Evolutionary conservation across 2,113 vertebrate species (phyloP).

Genomic region (Aptenodytes patagonicus): DNA sequence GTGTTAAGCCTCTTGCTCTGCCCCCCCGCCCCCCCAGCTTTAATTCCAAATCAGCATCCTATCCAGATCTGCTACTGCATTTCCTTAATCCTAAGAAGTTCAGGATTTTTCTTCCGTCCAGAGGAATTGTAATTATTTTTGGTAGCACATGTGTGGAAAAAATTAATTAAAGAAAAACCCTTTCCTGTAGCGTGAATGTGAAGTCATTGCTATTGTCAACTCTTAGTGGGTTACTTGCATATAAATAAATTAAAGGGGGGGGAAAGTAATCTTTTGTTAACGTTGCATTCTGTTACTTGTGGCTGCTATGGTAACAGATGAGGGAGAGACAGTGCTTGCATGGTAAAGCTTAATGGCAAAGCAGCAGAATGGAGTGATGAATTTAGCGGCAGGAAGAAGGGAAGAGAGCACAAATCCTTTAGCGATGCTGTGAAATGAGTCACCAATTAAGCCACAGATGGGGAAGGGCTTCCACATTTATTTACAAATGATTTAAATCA

Average conservation of each 20-base stretch:
- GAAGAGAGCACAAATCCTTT: not conserved
- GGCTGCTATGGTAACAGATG: conserved; percentile 63
- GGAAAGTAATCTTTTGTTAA: conserved; percentile 18
- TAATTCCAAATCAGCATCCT: conserved; percentile 29
- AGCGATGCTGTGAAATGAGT: not conserved
- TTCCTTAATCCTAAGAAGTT: conserved; percentile 33
- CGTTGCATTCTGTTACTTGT: not conserved
- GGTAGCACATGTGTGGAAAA: not conserved
- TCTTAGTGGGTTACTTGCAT: conserved; percentile 25
- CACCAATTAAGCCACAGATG: not conserved
- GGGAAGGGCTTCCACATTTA: not conserved
- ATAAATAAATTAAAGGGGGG: conserved; percentile 35
- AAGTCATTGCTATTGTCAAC: conserved; percentile 1
- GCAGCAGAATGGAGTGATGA: not conserved
- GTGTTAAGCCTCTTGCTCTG: conserved; percentile 18
- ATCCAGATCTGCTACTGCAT: conserved; percentile 4
- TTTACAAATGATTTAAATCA: not conserved
- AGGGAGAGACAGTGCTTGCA: not conserved
- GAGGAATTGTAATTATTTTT: conserved; percentile 31
- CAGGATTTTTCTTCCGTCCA: not conserved
- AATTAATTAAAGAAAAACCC: not conserved
- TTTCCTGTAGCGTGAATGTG: not conserved
- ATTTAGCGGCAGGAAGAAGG: not conserved
- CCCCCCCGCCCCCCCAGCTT: not conserved
- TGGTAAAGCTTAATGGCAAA: not conserved